phyloP scores from a whole-genome alignment of 1,140 invertebrate genomes.

The Platorchestia sp. region DNA sequence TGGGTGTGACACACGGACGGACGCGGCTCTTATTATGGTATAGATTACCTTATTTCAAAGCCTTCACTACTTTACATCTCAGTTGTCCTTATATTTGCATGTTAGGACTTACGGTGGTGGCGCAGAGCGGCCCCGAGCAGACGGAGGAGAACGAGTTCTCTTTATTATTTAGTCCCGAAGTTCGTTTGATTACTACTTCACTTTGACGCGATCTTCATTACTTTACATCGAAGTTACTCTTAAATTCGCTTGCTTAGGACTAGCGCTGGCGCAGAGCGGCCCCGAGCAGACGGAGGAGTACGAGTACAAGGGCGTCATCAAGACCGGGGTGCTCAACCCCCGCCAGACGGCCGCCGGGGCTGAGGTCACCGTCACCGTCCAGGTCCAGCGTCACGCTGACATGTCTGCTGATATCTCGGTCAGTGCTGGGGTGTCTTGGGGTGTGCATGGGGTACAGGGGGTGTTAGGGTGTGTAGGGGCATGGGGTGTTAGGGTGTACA shows the following conservation, averaged over 20 bases:
- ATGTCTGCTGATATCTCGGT: background rate
- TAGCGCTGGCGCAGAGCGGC: background rate
- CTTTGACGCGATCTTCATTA: no score
- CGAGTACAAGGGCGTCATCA: conserved; percentile 17
- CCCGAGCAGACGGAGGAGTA: conserved; percentile 28
- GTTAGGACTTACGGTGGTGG: no score
- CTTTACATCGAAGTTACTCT: no score
- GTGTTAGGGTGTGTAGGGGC: background rate
- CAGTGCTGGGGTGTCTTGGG: background rate
- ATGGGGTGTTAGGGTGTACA: background rate
- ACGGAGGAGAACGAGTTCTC: background rate
- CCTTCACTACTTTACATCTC: no score
- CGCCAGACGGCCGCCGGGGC: background rate
- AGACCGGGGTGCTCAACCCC: background rate
- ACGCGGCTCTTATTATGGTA: no score
- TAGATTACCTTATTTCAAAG: no score
- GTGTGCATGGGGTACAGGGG: background rate
- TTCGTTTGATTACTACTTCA: background rate
- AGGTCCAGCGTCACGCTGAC: background rate
- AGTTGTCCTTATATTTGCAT: no score
- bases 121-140: background rate
- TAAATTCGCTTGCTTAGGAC: background rate
- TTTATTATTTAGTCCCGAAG: background rate
- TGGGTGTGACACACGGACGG: no score
- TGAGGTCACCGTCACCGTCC: background rate